Evolutionary conservation across 1,140 invertebrate genomes (phyloP).

Genomic region (Lanistes nyassanus): DNA sequence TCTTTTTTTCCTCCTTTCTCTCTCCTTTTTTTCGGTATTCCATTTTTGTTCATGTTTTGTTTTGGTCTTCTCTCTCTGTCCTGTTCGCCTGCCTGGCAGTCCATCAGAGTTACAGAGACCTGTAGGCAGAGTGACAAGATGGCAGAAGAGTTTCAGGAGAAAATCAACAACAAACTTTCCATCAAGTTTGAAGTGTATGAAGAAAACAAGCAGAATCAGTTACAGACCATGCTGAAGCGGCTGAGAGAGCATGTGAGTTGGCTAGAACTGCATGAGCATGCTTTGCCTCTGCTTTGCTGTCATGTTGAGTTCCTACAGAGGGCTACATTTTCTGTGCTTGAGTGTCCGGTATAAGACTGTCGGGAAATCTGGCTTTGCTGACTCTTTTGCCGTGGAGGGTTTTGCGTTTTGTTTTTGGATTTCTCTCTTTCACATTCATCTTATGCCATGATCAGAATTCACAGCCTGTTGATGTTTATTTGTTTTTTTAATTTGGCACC

Average conservation of each 20-base stretch:
- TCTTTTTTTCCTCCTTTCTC: constrained; percentile 6
- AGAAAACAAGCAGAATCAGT: constrained; percentile 85
- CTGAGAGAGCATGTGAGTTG: constrained; percentile 87
- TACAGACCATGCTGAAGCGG: constrained; percentile 87
- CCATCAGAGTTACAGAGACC: constrained; percentile 13
- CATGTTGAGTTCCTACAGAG: no score
- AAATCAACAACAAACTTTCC: constrained; percentile 72
- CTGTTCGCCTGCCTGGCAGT: constrained; percentile 9
- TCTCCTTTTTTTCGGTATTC: constrained; percentile 23
- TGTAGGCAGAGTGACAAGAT: constrained; percentile 76
- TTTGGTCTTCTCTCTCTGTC: constrained; percentile 19
- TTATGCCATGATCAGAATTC: not conserved
- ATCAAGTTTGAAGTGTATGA: constrained; percentile 86
- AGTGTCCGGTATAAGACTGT: not conserved
- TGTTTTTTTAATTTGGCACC: no score
- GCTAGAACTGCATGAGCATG: not conserved
- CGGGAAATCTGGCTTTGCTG: constrained; percentile 1
- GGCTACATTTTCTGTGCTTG: no score
- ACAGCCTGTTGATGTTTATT: no score
- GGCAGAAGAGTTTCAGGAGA: constrained; percentile 80
- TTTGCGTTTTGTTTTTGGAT: not conserved
- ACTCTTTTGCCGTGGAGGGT: not conserved
- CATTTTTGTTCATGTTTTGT: constrained; percentile 15
- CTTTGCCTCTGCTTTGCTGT: no score
- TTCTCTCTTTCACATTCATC: not conserved